These are phyloP conservation scores for Onychomys leucogaster DNA, from an alignment of 2,797 vertebrate species.

Conservation along the genomic window DNA sequence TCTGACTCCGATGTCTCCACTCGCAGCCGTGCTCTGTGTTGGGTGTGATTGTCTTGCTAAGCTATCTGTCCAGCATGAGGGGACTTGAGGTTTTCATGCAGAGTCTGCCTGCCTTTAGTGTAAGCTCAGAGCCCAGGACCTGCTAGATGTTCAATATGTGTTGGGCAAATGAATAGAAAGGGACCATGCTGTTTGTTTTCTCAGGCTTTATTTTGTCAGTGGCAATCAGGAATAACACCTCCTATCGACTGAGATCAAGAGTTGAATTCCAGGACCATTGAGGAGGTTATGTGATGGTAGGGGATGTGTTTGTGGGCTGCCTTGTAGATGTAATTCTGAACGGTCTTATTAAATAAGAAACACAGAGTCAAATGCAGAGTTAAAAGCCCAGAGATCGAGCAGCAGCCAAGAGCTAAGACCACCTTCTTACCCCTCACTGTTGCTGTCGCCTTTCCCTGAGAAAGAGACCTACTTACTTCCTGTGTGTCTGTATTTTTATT, in stretches of 20 bases:
- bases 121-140: not conserved
- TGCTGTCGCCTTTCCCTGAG: too few relatives aligned
- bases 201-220: not conserved
- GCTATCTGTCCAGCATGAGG: not conserved
- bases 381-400: too few relatives aligned
- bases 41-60: accelerated
- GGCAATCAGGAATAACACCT: accelerated
- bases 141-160: not conserved
- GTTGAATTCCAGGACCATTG: not conserved
- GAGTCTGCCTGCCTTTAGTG: not conserved
- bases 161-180: too few relatives aligned
- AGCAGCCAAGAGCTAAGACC: too few relatives aligned
- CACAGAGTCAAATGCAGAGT: too few relatives aligned
- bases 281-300: accelerated
- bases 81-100: not conserved
- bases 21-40: accelerated
- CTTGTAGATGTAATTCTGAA: too few relatives aligned
- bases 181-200: accelerated
- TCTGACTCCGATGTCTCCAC: accelerated
- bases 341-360: too few relatives aligned
- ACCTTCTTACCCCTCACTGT: too few relatives aligned
- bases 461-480: too few relatives aligned
- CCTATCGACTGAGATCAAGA: not conserved
- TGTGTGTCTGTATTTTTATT: too few relatives aligned
- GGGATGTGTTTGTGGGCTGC: not conserved